Evolutionary conservation across 64 coral and sea anemone species (phyloP).

Genomic region (Stichodactyla mertensii): DNA sequence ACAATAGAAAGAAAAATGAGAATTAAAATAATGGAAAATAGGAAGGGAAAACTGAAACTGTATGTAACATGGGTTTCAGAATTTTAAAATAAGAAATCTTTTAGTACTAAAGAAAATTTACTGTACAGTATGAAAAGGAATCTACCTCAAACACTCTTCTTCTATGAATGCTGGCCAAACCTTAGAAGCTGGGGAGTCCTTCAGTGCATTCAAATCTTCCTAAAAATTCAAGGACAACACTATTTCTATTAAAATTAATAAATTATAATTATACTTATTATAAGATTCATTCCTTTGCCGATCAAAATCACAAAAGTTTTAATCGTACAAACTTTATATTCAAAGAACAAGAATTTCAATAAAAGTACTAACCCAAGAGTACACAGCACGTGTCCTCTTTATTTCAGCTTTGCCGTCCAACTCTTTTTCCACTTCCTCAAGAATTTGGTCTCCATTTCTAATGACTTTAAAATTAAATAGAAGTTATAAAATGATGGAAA

Average conservation of each 20-base stretch:
- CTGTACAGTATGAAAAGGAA: background rate
- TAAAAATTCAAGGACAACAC: constrained; percentile 5
- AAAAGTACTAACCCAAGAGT: constrained; percentile 43
- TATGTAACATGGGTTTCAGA: background rate
- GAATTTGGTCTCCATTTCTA: background rate
- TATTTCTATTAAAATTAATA: background rate
- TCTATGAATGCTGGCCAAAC: constrained; percentile 55
- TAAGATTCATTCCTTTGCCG: background rate
- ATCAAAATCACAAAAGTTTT: background rate
- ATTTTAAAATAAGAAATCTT: background rate
- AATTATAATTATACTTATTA: background rate
- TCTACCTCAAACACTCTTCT: constrained; percentile 63
- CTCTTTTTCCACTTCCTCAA: background rate
- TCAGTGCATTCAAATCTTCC: constrained; percentile 62
- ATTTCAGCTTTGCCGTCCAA: background rate
- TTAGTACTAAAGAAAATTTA: background rate
- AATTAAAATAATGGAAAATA: background rate
- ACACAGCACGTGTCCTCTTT: constrained; percentile 50
- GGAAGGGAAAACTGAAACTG: background rate
- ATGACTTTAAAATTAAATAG: constrained; percentile 11
- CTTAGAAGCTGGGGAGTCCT: constrained; percentile 59
- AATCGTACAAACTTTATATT: background rate
- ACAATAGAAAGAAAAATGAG: background rate
- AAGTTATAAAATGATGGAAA: background rate
- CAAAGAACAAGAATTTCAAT: constrained; percentile 17